phyloP scores from a whole-genome alignment of 2,797 vertebrate genomes.

The Phoeniculus purpureus region DNA sequence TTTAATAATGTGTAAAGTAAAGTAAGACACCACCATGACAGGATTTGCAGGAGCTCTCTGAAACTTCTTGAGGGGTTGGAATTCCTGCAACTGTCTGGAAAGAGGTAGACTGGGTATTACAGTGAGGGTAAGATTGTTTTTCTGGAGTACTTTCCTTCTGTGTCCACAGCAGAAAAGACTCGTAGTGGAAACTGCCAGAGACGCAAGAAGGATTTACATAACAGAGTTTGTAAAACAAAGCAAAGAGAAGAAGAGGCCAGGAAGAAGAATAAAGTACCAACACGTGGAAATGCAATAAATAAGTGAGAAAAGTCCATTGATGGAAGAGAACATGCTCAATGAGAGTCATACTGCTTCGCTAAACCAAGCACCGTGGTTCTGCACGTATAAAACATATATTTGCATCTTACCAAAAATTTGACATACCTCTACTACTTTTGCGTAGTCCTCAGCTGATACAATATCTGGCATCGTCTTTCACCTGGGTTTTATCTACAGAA shows the following conservation, averaged over 20 bases:
- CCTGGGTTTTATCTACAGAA: not conserved
- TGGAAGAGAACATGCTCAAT: fast-evolving
- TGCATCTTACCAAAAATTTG: not conserved
- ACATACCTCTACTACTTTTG: not conserved
- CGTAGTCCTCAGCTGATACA: not conserved
- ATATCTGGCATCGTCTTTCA: not conserved
- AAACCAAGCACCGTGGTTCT: not conserved
- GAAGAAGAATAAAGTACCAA: not conserved
- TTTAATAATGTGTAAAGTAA: not conserved
- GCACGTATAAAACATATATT: not conserved
- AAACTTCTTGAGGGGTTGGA: not conserved
- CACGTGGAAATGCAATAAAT: not conserved
- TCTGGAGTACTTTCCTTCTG: not conserved
- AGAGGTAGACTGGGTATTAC: not conserved
- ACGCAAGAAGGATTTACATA: not conserved
- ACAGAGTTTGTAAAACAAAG: not conserved
- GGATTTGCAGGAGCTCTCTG: not conserved
- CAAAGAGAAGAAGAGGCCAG: not conserved
- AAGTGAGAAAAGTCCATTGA: not conserved
- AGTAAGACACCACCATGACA: not conserved
- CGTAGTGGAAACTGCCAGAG: not conserved
- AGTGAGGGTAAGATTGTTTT: not conserved
- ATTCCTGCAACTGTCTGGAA: not conserved
- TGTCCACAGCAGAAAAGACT: not conserved
- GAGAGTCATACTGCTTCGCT: not conserved